Base-by-base conservation (phyloP, 2,113 vertebrate genomes). In the Anguilla japonica region DNA sequence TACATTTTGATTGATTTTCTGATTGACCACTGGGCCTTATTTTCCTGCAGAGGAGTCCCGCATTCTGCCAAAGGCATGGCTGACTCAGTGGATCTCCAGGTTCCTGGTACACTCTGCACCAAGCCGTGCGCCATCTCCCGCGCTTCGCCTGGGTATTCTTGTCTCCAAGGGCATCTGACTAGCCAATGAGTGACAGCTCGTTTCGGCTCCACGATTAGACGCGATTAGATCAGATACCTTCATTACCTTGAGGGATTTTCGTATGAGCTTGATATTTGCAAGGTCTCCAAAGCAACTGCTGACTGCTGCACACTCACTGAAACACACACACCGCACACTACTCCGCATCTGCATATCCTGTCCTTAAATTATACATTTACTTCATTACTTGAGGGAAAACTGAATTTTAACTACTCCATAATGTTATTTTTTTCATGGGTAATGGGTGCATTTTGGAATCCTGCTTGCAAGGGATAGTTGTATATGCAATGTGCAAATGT, bases 381-480 rank as follows among this genome's bases (percentile, higher is more conserved):
- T 9, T n/a, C 50, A 43, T 63, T 86, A 29, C 78, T 86, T 22
- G 63, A 13, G 79, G 22, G 43, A 79, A 56, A 85, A 71, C 71
- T 85, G 84, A 85, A 57, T 50, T 5, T 85, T 41, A 85, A 50
- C 29, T 34, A 46, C 22, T 41, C 67, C 41, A 34, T 84, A 29
- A 1, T 79, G 53, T 26, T 15, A 56, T 41, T 86, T 86, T 81
- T 26, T 18, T 5, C 13, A 29, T 41, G 11, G 8, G 83, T 22
- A 41, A 84, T 26, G 18, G 34, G 16, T 39, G 40, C 57, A n/a
- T 81, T 81, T 56, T n/a, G 3, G 39, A 63, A 67, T 79, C 8
- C 79, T 50, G 41, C 26, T 82, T 67, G 80, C 34, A 78, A 39
- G 71, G 71, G 53, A 85, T 78, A 75, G 71, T 22, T 39, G 83